Conservation (phyloP, 1,140 invertebrate genomes). For the Drosophila eugracilis region DNA sequence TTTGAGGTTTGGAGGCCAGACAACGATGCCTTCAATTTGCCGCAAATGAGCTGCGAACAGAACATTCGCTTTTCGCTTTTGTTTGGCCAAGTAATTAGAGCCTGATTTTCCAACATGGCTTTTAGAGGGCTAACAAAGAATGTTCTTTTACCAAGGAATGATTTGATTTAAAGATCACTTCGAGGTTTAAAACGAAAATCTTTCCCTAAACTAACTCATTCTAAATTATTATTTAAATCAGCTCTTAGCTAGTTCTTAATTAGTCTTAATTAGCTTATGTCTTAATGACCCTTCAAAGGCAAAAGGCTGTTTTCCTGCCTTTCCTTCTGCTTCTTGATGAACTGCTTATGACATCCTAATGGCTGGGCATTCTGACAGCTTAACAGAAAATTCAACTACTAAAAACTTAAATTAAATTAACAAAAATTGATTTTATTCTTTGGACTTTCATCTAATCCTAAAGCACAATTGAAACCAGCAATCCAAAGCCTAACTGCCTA, state of each 20-base stretch:
- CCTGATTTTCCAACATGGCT: conserved; percentile 3
- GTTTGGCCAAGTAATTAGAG: conserved; percentile 28
- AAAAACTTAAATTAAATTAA: too few relatives aligned
- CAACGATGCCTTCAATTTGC: conserved; percentile 24
- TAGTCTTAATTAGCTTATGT: too few relatives aligned
- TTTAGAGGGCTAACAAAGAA: neutral
- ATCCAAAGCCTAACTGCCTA: neutral
- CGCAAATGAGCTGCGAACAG: conserved; percentile 38
- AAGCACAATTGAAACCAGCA: too few relatives aligned
- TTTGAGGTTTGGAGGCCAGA: conserved; percentile 7
- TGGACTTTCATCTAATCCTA: too few relatives aligned
- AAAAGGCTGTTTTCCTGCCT: neutral
- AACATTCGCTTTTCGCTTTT: neutral
- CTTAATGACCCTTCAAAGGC: conserved; percentile 9
- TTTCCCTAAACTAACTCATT: too few relatives aligned
- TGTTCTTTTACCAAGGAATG: neutral
- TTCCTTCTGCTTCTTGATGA: conserved; percentile 13
- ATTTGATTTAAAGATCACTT: neutral
- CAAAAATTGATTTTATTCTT: too few relatives aligned
- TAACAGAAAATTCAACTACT: too few relatives aligned
- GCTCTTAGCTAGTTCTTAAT: too few relatives aligned
- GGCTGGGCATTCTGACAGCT: neutral
- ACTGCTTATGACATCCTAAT: conserved; percentile 9
- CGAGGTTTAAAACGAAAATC: too few relatives aligned
- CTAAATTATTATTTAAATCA: too few relatives aligned